Base-by-base conservation (phyloP, 2,888 invertebrate genomes). In the Tetragonisca angustula region DNA sequence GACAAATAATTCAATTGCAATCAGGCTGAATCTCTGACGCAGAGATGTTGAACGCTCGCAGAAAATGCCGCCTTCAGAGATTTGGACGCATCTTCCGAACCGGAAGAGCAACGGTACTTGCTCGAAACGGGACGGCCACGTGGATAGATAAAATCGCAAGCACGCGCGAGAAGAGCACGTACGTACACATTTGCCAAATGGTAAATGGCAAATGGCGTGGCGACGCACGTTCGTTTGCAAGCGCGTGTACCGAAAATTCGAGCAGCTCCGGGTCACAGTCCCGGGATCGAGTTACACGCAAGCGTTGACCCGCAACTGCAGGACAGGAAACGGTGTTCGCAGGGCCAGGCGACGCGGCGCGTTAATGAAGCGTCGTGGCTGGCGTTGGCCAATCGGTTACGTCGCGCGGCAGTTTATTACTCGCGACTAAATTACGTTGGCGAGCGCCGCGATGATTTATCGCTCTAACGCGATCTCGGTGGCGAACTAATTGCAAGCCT, bases 341-440 rank as follows among this genome's bases (percentile, higher is more conserved):
- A 50, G 52, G 52, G 65, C 65, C 65, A 65, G 59, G 49, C 50
- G 59, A 67, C 56, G 61, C 27, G 19, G 6, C 43, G 83, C 82
- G 76, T 83, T 82, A 76, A 83, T 82, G 83, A 76, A 75, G 74
- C 72, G 27, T 79, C 74, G 43, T 62, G 72, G 56, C 43, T 72
- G 62, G 84, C 84, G 84, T 84, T 84, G 84, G 79, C 69, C 79
- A 76, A 83, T 83, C 71, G 75, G 68, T 72, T 54, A 54, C 62
- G 59, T 71, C 72, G 56, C n/a, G 76, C 54, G 36, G 76, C 79
- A 50, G 72, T 83, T 84, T 76, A 79, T 84, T 84, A 83, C 70
- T 65, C 84, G 50, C 64, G 54, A 43, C 49, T 84, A 79, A 84
- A 76, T 84, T 76, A 83, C 69, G 84, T 76, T 73, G 56, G 68